Percentiles rank a stretch among this genome's conserved stretches.
These are phyloP conservation scores for Bursaphelenchus mucronatus DNA, from an alignment of 1,140 invertebrate genomes.

Conservation along the genomic window DNA sequence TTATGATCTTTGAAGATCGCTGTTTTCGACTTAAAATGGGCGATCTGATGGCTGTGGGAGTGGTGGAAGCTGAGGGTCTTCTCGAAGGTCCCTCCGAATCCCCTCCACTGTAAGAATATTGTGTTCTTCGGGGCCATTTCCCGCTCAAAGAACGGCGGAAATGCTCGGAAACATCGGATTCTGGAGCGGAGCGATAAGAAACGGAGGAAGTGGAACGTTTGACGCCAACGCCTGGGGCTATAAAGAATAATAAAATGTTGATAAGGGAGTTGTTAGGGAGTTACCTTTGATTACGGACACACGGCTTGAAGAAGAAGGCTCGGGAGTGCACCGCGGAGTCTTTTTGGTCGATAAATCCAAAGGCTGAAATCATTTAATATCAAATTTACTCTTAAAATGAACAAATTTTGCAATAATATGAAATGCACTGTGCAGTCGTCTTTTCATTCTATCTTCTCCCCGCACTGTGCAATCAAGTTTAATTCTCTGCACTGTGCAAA, in stretches of 20 bases:
- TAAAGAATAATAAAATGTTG: background rate
- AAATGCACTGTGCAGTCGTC: too few species aligned
- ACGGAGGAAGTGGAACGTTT: slow-evolving; percentile 34
- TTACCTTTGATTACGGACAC: background rate
- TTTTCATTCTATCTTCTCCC: too few species aligned
- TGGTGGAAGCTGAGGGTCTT: too few species aligned
- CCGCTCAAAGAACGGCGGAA: slow-evolving; percentile 39
- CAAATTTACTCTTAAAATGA: too few species aligned
- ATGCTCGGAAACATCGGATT: slow-evolving; percentile 36
- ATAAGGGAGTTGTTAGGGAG: background rate
- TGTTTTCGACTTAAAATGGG: slow-evolving; percentile 11
- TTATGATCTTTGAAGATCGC: slow-evolving; percentile 27
- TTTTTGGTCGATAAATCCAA: slow-evolving; percentile 11
- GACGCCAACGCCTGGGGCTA: slow-evolving; percentile 1
- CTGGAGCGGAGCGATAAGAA: slow-evolving; percentile 28
- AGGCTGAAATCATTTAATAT: slow-evolving; percentile 4
- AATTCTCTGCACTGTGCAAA: too few species aligned
- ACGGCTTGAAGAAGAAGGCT: background rate
- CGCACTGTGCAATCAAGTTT: too few species aligned
- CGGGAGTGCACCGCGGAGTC: background rate
- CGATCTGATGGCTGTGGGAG: background rate
- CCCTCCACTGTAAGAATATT: background rate
- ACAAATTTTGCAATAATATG: too few species aligned
- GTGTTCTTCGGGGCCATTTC: slow-evolving; percentile 31
- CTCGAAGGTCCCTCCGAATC: background rate